Percentiles rank a stretch among this genome's conserved stretches.
These are phyloP conservation scores for Trichogramma evanescens DNA, from an alignment of 2,888 invertebrate genomes.

Conservation along the genomic window DNA sequence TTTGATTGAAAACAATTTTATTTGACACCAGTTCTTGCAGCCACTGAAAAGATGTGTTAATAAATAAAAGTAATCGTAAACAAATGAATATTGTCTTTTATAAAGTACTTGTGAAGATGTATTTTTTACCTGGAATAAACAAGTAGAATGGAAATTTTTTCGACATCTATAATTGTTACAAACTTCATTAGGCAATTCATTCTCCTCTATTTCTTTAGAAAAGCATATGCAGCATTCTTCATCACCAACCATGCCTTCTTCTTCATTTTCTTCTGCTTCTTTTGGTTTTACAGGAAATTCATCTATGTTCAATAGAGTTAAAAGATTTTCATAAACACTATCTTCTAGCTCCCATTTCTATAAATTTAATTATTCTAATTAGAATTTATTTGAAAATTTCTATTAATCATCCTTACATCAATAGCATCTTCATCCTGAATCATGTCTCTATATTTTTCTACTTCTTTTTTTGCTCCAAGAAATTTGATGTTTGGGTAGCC, in stretches of 20 bases:
- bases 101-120: background rate
- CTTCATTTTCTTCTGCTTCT: conserved; percentile 3
- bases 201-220: conserved; percentile 31
- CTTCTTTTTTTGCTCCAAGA: conserved; percentile 35
- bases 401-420: conserved; percentile 9
- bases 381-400: background rate
- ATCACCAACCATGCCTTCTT: conserved; percentile 30
- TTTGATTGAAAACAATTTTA: conserved; percentile 34
- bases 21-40: conserved; percentile 34
- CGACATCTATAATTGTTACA: conserved; percentile 39
- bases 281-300: conserved; percentile 32
- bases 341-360: conserved; percentile 37
- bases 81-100: too few relatives aligned
- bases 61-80: background rate
- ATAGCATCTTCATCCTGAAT: conserved; percentile 21
- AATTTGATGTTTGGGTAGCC: conserved; percentile 37
- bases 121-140: conserved; percentile 34
- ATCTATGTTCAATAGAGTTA: conserved; percentile 31
- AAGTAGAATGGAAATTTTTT: conserved; percentile 37
- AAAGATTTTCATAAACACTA: conserved; percentile 34
- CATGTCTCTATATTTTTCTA: conserved; percentile 30
- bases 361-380: conserved; percentile 8
- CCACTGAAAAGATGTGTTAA: conserved; percentile 34
- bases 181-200: conserved; percentile 34
- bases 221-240: conserved; percentile 44